Conservation (phyloP, 2,797 vertebrate genomes). For the Propithecus perrieri region DNA sequence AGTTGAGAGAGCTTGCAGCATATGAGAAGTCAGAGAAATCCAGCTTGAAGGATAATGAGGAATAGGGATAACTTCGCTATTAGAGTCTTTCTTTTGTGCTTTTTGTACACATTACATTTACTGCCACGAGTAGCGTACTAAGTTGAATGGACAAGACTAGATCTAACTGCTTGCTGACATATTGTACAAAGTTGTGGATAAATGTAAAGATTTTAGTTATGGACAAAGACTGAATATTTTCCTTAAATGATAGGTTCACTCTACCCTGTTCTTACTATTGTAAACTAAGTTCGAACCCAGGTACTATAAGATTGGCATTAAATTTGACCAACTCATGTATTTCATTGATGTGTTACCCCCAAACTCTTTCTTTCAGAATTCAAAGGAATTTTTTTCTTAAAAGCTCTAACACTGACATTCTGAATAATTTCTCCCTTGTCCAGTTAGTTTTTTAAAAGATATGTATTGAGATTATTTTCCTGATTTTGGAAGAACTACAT, state of each 20-base stretch:
- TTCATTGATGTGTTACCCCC: not conserved
- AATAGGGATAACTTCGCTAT: not conserved
- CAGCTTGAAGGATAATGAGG: not conserved
- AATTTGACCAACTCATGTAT: not conserved
- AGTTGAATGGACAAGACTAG: not conserved
- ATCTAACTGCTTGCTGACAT: not conserved
- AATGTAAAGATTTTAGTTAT: not conserved
- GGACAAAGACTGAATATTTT: not conserved
- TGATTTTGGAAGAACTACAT: slow-evolving; percentile 24
- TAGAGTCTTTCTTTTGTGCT: not conserved
- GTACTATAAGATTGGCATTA: not conserved
- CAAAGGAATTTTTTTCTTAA: slow-evolving; percentile 41
- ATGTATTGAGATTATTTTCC: slow-evolving; percentile 26
- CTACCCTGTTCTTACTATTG: not conserved
- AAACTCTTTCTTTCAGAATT: slow-evolving; percentile 18
- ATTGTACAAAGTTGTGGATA: not conserved
- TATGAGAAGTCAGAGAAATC: not conserved
- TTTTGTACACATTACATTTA: not conserved
- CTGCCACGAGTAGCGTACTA: not conserved
- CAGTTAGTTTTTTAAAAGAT: not conserved
- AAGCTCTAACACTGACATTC: not conserved
- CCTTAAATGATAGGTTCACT: not conserved
- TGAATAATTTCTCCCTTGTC: not conserved
- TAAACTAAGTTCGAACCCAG: not conserved
- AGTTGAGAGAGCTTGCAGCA: not conserved